Conservation (phyloP, 2,888 invertebrate genomes). For the Limnephilus rhombicus region DNA sequence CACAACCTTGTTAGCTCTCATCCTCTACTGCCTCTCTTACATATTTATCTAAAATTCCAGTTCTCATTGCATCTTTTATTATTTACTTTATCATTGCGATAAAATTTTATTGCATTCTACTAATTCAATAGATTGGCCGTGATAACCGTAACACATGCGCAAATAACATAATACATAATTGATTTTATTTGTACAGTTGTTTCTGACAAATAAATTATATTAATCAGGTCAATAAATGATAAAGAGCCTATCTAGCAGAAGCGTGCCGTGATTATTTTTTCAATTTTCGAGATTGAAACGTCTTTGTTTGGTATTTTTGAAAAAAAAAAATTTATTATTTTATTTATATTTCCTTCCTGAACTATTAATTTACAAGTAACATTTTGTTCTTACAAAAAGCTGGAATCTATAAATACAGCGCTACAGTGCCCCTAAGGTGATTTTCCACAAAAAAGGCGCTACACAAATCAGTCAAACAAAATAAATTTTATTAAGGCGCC, state of each 20-base stretch:
- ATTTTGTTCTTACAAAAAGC: neutral
- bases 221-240: neutral
- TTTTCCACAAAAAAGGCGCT: too few relatives aligned
- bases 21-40: too few relatives aligned
- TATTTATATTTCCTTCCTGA: neutral
- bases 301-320: neutral
- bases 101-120: neutral
- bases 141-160: neutral
- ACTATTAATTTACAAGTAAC: neutral
- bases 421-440: too few relatives aligned
- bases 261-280: neutral
- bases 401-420: neutral
- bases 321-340: neutral
- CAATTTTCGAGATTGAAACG: neutral
- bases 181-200: neutral
- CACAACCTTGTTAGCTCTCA: conserved; percentile 49
- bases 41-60: neutral
- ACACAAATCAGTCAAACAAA: too few relatives aligned
- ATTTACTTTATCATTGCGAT: neutral
- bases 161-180: neutral
- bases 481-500: too few relatives aligned
- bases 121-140: neutral
- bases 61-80: neutral
- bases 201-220: neutral
- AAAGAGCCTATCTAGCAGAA: neutral